These are phyloP conservation scores for Phylloscopus whistleri DNA, from an alignment of 2,113 vertebrate genomes.

Conservation along the genomic window DNA sequence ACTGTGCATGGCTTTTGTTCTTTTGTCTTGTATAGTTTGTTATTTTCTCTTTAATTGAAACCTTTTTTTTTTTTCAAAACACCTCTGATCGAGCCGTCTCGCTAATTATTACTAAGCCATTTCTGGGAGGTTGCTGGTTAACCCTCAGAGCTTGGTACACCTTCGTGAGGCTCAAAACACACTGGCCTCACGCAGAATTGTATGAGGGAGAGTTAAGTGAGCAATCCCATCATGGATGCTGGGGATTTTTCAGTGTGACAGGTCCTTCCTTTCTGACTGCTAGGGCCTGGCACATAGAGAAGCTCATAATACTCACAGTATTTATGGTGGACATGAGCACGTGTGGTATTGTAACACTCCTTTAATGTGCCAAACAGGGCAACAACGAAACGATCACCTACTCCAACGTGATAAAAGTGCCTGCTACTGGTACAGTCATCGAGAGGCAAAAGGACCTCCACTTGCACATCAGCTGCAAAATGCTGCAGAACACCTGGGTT, in stretches of 20 bases:
- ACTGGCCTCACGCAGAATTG: not conserved
- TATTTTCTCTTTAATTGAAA: not conserved
- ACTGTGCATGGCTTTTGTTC: not conserved
- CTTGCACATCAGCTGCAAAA: conserved; percentile 66
- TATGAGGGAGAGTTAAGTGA: not conserved
- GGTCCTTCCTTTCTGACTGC: not conserved
- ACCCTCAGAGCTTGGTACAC: not conserved
- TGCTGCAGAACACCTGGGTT: conserved; percentile 66
- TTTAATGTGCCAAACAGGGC: conserved; percentile 27
- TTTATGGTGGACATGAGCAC: not conserved
- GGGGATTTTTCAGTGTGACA: not conserved
- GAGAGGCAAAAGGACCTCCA: conserved; percentile 51
- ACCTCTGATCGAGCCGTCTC: not conserved
- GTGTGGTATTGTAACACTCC: not conserved
- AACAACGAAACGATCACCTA: conserved; percentile 60
- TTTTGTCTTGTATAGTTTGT: not conserved
- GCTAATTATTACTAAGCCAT: not conserved
- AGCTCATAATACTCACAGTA: fast-evolving
- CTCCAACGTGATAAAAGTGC: conserved; percentile 62
- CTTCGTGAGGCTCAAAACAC: not conserved
- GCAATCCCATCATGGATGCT: not conserved
- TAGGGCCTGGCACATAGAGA: not conserved
- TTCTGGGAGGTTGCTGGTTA: not conserved
- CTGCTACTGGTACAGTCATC: not conserved
- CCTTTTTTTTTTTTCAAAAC: not conserved